A percentile compares a stretch with the other conserved stretches of the same genome.
Evolutionary conservation across 1,140 invertebrate species (phyloP).

Genomic region (Drosophila punjabiensis): DNA sequence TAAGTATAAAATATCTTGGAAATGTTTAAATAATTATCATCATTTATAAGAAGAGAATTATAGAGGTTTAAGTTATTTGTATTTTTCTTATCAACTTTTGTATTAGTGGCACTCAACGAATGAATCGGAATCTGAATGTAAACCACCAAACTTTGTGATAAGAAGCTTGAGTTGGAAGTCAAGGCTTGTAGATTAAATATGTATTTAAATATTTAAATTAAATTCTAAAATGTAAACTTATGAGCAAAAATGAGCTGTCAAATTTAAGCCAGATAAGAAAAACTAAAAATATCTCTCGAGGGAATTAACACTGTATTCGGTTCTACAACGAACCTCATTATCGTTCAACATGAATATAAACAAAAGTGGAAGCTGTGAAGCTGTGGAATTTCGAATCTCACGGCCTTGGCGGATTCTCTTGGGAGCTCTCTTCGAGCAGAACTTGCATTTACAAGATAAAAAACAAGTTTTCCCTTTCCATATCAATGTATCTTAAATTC

Average conservation of each 20-base stretch:
- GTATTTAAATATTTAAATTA: not conserved
- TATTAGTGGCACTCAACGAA: not conserved
- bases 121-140: not conserved
- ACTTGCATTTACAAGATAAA: slow-evolving; percentile 9
- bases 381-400: slow-evolving; percentile 56
- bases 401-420: slow-evolving; percentile 52
- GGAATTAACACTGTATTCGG: slow-evolving; percentile 22
- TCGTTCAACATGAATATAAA: slow-evolving; percentile 63
- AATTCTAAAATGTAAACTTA: no score
- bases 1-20: not conserved
- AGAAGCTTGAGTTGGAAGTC: not conserved
- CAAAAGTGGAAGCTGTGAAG: slow-evolving; percentile 63
- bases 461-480: slow-evolving; percentile 37
- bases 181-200: not conserved
- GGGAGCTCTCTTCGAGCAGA: not conserved
- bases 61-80: not conserved
- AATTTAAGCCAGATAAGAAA: not conserved
- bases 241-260: not conserved
- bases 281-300: not conserved
- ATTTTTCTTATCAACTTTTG: not conserved
- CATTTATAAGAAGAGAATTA: not conserved
- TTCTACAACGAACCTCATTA: slow-evolving; percentile 47
- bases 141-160: not conserved
- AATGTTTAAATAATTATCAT: not conserved
- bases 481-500: not conserved